phyloP scores from a whole-genome alignment of 2,888 invertebrate genomes.

The Mycalesis mineus region DNA sequence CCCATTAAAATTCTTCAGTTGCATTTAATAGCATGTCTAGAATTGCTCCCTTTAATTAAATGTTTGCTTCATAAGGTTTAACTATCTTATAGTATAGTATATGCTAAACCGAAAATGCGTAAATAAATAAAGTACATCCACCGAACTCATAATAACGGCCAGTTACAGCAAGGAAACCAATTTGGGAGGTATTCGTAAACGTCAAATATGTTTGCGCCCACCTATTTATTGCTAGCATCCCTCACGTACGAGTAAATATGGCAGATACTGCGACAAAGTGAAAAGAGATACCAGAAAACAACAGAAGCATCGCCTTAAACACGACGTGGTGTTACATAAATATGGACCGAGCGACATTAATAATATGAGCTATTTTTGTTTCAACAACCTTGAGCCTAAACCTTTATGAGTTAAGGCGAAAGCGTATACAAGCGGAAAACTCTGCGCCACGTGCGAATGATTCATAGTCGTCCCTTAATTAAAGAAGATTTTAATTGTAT shows the following conservation, averaged over 20 bases:
- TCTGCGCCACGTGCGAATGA: slow-evolving; percentile 79
- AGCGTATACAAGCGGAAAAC: slow-evolving; percentile 73
- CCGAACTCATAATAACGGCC: slow-evolving; percentile 10
- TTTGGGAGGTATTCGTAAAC: slow-evolving; percentile 74
- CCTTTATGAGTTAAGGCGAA: slow-evolving; percentile 50
- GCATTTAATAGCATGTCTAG: slow-evolving; percentile 22
- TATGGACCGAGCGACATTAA: slow-evolving; percentile 40
- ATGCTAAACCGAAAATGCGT: not conserved
- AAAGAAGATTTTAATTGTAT: slow-evolving; percentile 80
- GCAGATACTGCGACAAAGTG: slow-evolving; percentile 75
- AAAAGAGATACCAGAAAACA: slow-evolving; percentile 71
- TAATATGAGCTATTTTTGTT: slow-evolving; percentile 51
- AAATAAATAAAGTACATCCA: not conserved
- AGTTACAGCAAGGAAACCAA: slow-evolving; percentile 71
- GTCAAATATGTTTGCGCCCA: slow-evolving; percentile 76
- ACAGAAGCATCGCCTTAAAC: slow-evolving; percentile 54
- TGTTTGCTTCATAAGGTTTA: slow-evolving; percentile 1
- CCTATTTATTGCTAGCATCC: slow-evolving; percentile 76
- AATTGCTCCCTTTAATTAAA: slow-evolving; percentile 20
- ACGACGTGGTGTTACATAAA: slow-evolving; percentile 36
- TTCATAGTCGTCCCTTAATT: slow-evolving; percentile 77
- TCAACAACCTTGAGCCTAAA: slow-evolving; percentile 35
- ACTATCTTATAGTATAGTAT: not conserved
- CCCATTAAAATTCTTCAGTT: slow-evolving; percentile 24
- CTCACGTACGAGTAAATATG: slow-evolving; percentile 76